Evolutionary conservation across 2,888 invertebrate species (phyloP), one percentile per base, ranked within the genome.

Genomic region (Lampropteryx suffumata): DNA sequence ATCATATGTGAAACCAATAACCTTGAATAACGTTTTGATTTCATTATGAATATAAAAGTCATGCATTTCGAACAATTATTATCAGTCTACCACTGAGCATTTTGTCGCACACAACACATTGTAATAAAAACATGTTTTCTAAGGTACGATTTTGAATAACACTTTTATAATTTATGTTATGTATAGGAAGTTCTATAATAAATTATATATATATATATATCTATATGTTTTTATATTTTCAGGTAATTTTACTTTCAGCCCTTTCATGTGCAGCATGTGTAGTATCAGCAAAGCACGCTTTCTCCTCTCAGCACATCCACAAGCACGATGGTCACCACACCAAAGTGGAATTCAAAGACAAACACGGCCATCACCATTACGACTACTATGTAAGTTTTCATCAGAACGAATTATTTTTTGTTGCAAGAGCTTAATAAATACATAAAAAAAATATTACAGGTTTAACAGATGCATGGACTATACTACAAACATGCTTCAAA

Each of bases 251-350:
- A 6, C 12, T 64, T 6, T 53, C 55, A 12, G 59, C 55, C 0
- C n/a, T 61, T 11, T 51, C 58, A 7, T 59, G 60, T 14, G 29
- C 21, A 2, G 34, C 37, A n/a, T n/a, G n/a, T 6, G 65, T 55
- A 1, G 64, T 42, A 3, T 42, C 41, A 4, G 62, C 61, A 9
- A 56, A 62, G 29, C 65, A 68, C 27, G 72, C 68, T 9, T 64
- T 62, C 57, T 72, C 71, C 5, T 69, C 69, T 3, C 74, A 72
- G 41, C 64, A 66, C 55, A 64, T 72, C 37, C 61, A 65, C 41
- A 64, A 66, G 40, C 69, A 69, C 54, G 71, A 72, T 46, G 67
- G 60, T 10, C 63, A 68, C 46, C 64, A 66, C 35, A 57, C 61
- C 17, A 54, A 59, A 26, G 61, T 61, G 11, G 44, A 59, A 34